These are phyloP conservation scores for Lethenteron reissneri DNA, from an alignment of 2,113 vertebrate genomes.

Conservation along the genomic window DNA sequence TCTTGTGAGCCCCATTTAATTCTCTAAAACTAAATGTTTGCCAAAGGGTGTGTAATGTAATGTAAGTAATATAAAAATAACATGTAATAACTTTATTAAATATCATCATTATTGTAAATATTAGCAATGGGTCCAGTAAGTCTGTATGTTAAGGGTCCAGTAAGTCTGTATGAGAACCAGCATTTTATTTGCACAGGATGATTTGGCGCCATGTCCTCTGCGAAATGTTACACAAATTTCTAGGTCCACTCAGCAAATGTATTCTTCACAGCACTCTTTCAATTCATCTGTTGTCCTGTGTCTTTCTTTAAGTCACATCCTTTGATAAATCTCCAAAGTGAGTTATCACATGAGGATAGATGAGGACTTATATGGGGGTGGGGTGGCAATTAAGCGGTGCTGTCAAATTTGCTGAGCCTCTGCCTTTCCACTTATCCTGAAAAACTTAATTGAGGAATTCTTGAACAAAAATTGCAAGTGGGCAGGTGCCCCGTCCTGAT, in stretches of 20 bases:
- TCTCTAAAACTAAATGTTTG: no score
- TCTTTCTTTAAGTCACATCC: neutral
- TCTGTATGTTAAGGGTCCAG: no score
- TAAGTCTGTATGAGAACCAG: no score
- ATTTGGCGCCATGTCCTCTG: neutral
- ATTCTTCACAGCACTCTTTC: neutral
- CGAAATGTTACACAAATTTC: neutral
- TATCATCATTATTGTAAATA: no score
- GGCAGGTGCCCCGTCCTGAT: no score
- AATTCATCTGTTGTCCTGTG: neutral
- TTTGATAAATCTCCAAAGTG: neutral
- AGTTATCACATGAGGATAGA: constrained; percentile 5
- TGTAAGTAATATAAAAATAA: no score
- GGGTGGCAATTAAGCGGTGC: constrained; percentile 3
- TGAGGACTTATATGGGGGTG: neutral
- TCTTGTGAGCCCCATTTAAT: no score
- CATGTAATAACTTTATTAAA: no score
- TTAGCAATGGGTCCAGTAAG: no score
- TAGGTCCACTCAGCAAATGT: constrained; percentile 2
- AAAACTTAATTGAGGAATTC: neutral
- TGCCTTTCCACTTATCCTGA: constrained; percentile 2
- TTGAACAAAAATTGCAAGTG: neutral
- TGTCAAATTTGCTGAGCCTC: constrained; percentile 1
- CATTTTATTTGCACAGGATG: no score
- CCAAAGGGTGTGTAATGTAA: no score